Evolutionary conservation across 2,113 vertebrate genomes (phyloP), one percentile per base, ranked within the genome.

Genomic region (Otis tarda): DNA sequence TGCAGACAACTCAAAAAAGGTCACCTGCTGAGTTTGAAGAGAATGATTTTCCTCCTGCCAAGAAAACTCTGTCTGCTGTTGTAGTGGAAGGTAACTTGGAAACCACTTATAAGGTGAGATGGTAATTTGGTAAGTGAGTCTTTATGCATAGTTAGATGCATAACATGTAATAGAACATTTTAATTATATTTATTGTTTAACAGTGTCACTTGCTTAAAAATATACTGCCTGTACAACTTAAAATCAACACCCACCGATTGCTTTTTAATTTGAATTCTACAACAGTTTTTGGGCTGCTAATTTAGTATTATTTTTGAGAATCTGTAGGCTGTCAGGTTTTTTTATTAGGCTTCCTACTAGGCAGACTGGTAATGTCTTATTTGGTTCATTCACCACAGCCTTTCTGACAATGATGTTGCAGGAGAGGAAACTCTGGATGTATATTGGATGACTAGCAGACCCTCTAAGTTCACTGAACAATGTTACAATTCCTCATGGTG

Each of bases 71-170:
- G 7, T n/a, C 94, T 47, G 3, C 60, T 92, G 24, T 55, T 89
- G 60, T 22, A 41, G 28, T 19, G 70, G 83, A 94, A 41, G 35
- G 67, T 77, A 87, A 56, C 83, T 60, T 88, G 45, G 92, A 96
- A 89, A 79, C 60, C 20, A 52, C 63, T 56, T 84, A 56, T 12
- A 74, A 98, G 98, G 98, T 98, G 83, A 97, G 97, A 45, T 85
- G 27, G 23, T 77, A 35, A 37, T 77, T 78, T 88, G 76, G 12
- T 35, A 81, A 65, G 9, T 85, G 35, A 57, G 22, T 57, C 56
- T 93, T 73, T 41, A 21, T 57, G n/a, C 9, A 6, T 75, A n/a
- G 23, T 39, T 56, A 65, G 39, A 39, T 45, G 22, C 63, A 25
- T 91, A n/a, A 86, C 69, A 53, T 10, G 0, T 73, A 77, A 31